Conservation (phyloP, 2,797 vertebrate genomes). For the Pempheris klunzingeri region DNA sequence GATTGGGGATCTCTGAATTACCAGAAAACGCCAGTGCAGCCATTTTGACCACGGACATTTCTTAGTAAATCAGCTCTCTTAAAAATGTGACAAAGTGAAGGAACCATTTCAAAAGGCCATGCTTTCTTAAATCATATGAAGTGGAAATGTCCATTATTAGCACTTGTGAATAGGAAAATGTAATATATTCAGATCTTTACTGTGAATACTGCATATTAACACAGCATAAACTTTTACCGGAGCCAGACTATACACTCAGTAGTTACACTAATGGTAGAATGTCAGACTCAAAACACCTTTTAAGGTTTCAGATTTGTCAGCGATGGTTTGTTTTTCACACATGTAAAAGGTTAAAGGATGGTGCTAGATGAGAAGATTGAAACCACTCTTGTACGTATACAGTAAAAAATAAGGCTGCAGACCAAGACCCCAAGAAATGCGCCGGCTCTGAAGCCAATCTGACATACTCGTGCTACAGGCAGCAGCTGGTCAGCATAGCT, state of each 20-base stretch:
- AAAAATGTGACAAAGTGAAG: constrained; percentile 73
- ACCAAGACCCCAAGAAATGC: too few species aligned
- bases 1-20: constrained; percentile 63
- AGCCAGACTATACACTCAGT: constrained; percentile 24
- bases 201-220: constrained; percentile 80
- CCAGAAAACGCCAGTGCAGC: constrained; percentile 48
- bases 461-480: too few species aligned
- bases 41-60: constrained; percentile 58
- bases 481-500: neutral
- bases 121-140: constrained; percentile 58
- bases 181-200: constrained; percentile 83
- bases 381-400: neutral
- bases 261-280: neutral
- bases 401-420: neutral
- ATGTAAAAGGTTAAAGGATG: neutral
- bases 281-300: constrained; percentile 8
- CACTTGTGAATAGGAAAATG: constrained; percentile 83
- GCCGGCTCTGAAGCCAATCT: too few species aligned
- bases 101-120: constrained; percentile 70
- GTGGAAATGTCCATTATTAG: constrained; percentile 67
- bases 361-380: neutral
- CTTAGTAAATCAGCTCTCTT: constrained; percentile 55
- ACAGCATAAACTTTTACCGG: constrained; percentile 31
- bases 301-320: constrained; percentile 10
- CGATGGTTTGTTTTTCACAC: constrained; percentile 11